Conservation (phyloP, 1,140 invertebrate genomes). For the Battus philenor region DNA sequence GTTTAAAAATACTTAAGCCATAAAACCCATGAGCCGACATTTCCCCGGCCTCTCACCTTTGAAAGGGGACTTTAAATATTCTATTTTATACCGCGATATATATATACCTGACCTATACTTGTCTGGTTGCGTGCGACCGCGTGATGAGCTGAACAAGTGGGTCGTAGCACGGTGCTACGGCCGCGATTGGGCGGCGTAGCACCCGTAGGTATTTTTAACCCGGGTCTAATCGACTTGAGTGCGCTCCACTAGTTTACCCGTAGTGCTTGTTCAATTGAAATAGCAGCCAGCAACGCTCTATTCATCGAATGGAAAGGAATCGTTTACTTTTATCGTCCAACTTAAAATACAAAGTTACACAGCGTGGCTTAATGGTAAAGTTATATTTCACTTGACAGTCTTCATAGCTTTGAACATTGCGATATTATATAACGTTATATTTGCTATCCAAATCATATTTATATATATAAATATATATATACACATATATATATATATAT, state of each 20-base stretch:
- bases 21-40: not conserved
- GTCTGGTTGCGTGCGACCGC: constrained; percentile 3
- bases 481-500: too few species aligned
- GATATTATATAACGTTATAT: too few species aligned
- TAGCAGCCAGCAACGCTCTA: too few species aligned
- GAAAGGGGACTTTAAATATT: not conserved
- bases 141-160: constrained; percentile 7
- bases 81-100: constrained; percentile 1
- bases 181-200: not conserved
- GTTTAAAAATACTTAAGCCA: constrained; percentile 1
- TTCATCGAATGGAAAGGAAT: too few species aligned
- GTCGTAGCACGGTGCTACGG: not conserved
- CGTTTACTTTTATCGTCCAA: too few species aligned
- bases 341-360: too few species aligned
- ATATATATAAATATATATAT: too few species aligned
- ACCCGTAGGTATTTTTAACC: constrained; percentile 11
- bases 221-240: not conserved
- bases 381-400: too few species aligned
- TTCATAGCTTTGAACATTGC: too few species aligned
- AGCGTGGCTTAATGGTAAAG: too few species aligned
- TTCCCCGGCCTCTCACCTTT: constrained; percentile 7
- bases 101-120: constrained; percentile 4
- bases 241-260: not conserved
- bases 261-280: not conserved
- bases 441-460: too few species aligned